phyloP scores from a whole-genome alignment of 2,113 vertebrate genomes.

The Herpailurus yagouaroundi region DNA sequence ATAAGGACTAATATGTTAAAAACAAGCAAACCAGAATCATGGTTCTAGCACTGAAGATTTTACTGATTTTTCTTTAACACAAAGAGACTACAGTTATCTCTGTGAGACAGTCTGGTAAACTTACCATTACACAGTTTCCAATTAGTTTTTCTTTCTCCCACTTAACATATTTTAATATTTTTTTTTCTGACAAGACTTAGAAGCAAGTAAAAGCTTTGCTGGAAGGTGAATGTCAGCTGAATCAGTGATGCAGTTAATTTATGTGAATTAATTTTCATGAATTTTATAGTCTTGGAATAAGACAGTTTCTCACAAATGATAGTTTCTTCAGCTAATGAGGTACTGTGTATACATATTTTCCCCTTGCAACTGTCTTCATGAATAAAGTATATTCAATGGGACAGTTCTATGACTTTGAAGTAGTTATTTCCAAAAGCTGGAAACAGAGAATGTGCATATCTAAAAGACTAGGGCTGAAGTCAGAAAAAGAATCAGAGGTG shows the following conservation, averaged over 20 bases:
- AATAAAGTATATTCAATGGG: slow-evolving; percentile 37
- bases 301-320: slow-evolving; percentile 48
- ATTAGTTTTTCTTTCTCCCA: slow-evolving; percentile 68
- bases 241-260: slow-evolving; percentile 67
- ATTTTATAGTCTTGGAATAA: slow-evolving; percentile 64
- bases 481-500: not conserved
- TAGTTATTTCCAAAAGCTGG: slow-evolving; percentile 52
- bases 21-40: not conserved
- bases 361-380: slow-evolving; percentile 30
- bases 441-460: not conserved
- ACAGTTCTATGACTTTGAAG: slow-evolving; percentile 33
- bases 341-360: not conserved
- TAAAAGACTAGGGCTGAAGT: not conserved
- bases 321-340: slow-evolving; percentile 62
- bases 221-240: slow-evolving; percentile 65
- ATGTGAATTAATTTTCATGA: slow-evolving; percentile 69
- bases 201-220: slow-evolving; percentile 54
- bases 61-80: not conserved
- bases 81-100: slow-evolving; percentile 33
- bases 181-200: slow-evolving; percentile 68
- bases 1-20: not conserved
- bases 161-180: slow-evolving; percentile 57
- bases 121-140: slow-evolving; percentile 42
- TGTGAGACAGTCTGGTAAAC: not conserved
- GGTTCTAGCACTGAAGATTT: not conserved